These are phyloP conservation scores for Dasypogon diadema DNA, from an alignment of 2,888 invertebrate genomes.

Conservation along the genomic window DNA sequence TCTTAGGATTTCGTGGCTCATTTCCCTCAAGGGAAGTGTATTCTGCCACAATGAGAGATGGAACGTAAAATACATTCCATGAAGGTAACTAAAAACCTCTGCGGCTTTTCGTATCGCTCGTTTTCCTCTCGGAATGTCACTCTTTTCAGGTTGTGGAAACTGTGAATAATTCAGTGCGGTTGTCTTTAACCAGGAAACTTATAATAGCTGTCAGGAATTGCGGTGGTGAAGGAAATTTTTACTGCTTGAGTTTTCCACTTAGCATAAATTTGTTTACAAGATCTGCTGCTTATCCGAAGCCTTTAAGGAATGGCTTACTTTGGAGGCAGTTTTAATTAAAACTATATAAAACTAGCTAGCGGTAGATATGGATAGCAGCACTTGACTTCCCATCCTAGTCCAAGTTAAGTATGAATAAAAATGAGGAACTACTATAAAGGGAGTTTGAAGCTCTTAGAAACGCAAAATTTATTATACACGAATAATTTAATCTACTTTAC, in stretches of 20 bases:
- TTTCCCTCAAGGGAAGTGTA: background rate
- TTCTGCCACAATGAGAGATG: background rate
- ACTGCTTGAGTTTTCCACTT: slow-evolving; percentile 40
- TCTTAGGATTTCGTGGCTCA: background rate
- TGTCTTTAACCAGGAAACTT: slow-evolving; percentile 6
- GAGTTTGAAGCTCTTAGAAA: too few species aligned
- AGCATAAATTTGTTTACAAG: slow-evolving; percentile 43
- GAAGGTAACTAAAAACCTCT: background rate
- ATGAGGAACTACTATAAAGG: too few species aligned
- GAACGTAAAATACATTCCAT: background rate
- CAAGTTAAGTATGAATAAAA: background rate
- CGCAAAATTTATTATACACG: too few species aligned
- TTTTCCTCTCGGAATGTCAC: slow-evolving; percentile 13
- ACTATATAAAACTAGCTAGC: slow-evolving; percentile 40
- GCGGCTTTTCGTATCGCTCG: slow-evolving; percentile 14
- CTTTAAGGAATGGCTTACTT: slow-evolving; percentile 33
- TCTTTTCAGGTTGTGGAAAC: slow-evolving; percentile 7
- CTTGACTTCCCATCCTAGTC: background rate
- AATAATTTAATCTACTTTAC: too few species aligned
- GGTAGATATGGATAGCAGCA: background rate
- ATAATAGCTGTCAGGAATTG: slow-evolving; percentile 40
- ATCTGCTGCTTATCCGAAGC: slow-evolving; percentile 28
- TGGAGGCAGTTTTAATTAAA: slow-evolving; percentile 49
- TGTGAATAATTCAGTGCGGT: slow-evolving; percentile 38
- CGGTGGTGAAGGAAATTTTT: slow-evolving; percentile 14